Evolutionary conservation across 2,113 vertebrate genomes (phyloP).

Genomic region (Cebus imitator): DNA sequence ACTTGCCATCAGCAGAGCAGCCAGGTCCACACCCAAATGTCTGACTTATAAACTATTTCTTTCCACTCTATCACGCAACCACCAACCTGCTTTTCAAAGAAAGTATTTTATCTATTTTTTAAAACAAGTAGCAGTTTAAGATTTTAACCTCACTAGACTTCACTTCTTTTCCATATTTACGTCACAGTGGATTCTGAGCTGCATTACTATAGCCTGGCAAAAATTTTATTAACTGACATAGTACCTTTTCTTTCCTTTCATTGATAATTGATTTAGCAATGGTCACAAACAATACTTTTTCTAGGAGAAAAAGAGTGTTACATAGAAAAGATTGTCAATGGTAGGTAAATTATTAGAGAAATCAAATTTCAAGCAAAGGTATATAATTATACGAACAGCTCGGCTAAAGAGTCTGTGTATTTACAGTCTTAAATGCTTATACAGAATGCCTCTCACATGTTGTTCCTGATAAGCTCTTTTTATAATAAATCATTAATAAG

Average conservation of each 20-base stretch:
- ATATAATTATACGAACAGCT: not conserved
- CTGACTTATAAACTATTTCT: not conserved
- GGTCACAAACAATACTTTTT: not conserved
- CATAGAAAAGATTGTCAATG: not conserved
- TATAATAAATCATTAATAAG: not conserved
- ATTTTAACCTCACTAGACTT: not conserved
- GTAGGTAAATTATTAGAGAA: not conserved
- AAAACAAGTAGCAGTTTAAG: slow-evolving; percentile 25
- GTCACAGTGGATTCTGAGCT: not conserved
- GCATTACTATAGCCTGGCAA: not conserved
- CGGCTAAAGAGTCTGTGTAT: not conserved
- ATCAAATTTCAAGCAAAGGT: not conserved
- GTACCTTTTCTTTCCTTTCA: slow-evolving; percentile 19
- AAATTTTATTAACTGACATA: not conserved
- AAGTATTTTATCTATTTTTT: not conserved
- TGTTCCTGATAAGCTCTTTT: not conserved
- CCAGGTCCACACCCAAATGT: not conserved
- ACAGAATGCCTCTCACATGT: not conserved
- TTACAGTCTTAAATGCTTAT: not conserved
- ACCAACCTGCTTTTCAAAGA: not conserved
- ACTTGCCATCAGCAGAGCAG: not conserved
- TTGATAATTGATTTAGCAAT: slow-evolving; percentile 33
- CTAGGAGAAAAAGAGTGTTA: not conserved
- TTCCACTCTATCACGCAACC: not conserved
- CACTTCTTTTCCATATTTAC: slow-evolving; percentile 3